Evolutionary conservation across 2,113 vertebrate species (phyloP).

Genomic region (Kobus ellipsiprymnus): DNA sequence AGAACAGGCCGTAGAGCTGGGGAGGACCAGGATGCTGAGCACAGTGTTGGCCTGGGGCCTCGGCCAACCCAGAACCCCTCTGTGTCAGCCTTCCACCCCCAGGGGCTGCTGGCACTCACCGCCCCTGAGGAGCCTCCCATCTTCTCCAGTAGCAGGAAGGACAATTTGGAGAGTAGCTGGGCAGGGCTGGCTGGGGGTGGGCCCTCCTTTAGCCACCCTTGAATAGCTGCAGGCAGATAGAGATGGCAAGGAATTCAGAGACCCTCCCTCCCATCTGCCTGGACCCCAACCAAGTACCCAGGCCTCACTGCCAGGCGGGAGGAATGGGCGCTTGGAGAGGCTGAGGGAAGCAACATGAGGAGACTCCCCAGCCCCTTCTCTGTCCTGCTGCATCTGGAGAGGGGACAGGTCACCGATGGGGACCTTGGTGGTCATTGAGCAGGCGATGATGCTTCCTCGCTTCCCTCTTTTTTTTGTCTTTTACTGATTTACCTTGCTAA

Average conservation of each 20-base stretch:
- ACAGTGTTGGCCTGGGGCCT: background rate
- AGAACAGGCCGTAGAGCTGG: constrained; percentile 93
- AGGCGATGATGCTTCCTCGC: background rate
- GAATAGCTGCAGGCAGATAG: constrained; percentile 81
- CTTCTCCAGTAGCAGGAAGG: constrained; percentile 87
- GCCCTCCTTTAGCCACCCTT: constrained; percentile 81
- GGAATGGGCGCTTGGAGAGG: background rate
- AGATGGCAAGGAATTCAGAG: background rate
- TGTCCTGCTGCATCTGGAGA: background rate
- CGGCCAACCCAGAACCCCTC: background rate
- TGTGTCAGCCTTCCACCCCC: background rate
- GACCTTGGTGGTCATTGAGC: background rate
- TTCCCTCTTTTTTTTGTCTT: background rate
- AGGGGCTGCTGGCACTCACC: constrained; percentile 74
- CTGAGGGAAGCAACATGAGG: background rate
- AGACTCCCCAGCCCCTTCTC: background rate
- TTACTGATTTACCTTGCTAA: background rate
- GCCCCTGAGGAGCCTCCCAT: constrained; percentile 97
- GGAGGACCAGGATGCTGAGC: background rate
- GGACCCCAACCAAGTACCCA: background rate
- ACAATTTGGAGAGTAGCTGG: constrained; percentile 81
- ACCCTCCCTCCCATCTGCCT: background rate
- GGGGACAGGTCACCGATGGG: background rate
- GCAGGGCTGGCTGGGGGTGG: constrained; percentile 78
- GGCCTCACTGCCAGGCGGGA: background rate